Evolutionary conservation across 1,140 invertebrate species (phyloP).

Genomic region (Anastrepha ludens): DNA sequence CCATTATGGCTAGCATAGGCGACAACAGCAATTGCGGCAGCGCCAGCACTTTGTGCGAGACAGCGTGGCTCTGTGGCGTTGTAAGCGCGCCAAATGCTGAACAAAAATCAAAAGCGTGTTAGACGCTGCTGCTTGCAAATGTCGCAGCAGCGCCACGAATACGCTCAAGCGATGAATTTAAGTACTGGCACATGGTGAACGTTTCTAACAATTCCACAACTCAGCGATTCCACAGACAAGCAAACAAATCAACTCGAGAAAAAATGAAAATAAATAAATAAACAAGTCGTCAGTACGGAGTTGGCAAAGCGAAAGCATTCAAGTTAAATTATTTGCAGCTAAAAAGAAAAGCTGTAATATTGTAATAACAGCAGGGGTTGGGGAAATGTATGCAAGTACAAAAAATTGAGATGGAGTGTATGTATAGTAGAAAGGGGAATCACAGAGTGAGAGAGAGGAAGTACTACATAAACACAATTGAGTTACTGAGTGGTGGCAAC

Average conservation of each 20-base stretch:
- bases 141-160: constrained; percentile 23
- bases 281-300: background rate
- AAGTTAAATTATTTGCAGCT: constrained; percentile 6
- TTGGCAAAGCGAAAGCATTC: constrained; percentile 13
- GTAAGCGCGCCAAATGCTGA: constrained; percentile 5
- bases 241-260: background rate
- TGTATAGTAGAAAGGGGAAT: background rate
- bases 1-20: constrained; percentile 29
- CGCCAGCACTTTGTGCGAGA: background rate
- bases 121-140: constrained; percentile 6
- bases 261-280: constrained; percentile 35
- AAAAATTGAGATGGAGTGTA: background rate
- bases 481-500: constrained; percentile 16
- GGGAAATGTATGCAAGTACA: background rate
- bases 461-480: background rate
- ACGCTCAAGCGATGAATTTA: background rate
- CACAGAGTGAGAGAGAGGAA: background rate
- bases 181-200: constrained; percentile 39
- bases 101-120: constrained; percentile 43
- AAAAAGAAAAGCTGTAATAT: background rate
- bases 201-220: constrained; percentile 31
- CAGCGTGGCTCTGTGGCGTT: constrained; percentile 32
- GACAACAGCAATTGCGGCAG: background rate
- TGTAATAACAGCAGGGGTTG: background rate
- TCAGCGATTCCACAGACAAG: constrained; percentile 9